These are phyloP conservation scores for Sturnus vulgaris DNA, from an alignment of 2,113 vertebrate genomes.

Conservation along the genomic window DNA sequence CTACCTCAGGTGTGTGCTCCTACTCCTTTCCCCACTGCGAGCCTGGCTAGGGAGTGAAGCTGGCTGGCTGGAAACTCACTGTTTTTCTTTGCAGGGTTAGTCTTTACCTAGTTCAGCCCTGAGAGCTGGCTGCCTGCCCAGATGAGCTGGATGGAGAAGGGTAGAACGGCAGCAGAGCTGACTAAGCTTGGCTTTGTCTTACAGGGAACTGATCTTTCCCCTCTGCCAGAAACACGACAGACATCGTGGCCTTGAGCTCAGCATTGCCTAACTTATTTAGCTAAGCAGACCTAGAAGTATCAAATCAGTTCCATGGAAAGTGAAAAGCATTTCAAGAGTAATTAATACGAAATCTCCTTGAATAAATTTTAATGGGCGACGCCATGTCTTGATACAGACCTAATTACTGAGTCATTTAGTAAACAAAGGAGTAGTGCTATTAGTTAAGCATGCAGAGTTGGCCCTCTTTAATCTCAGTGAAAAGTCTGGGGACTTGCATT, in stretches of 20 bases:
- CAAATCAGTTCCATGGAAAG: not conserved
- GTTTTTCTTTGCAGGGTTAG: not conserved
- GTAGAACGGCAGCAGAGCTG: not conserved
- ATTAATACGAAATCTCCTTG: not conserved
- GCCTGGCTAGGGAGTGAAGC: not conserved
- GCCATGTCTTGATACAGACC: not conserved
- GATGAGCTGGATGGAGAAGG: not conserved
- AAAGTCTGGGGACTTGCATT: not conserved
- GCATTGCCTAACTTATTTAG: not conserved
- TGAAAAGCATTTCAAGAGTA: not conserved
- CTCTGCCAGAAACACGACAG: accelerated
- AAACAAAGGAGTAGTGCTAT: conserved; percentile 6
- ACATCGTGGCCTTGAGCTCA: not conserved
- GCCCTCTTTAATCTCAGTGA: not conserved
- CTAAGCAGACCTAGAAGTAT: not conserved
- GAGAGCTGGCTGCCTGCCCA: conserved; percentile 13
- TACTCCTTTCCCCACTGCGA: accelerated
- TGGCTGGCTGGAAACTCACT: not conserved
- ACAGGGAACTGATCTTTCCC: not conserved
- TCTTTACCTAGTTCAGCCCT: not conserved
- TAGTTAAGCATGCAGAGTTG: not conserved
- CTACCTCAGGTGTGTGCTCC: not conserved
- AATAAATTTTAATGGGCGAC: not conserved
- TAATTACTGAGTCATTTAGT: not conserved
- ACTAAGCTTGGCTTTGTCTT: conserved; percentile 37